Percentiles rank a stretch among this genome's conserved stretches.
Evolutionary conservation across 64 coral and sea anemone genomes (phyloP).

Genomic region (Stichodactyla helianthus): DNA sequence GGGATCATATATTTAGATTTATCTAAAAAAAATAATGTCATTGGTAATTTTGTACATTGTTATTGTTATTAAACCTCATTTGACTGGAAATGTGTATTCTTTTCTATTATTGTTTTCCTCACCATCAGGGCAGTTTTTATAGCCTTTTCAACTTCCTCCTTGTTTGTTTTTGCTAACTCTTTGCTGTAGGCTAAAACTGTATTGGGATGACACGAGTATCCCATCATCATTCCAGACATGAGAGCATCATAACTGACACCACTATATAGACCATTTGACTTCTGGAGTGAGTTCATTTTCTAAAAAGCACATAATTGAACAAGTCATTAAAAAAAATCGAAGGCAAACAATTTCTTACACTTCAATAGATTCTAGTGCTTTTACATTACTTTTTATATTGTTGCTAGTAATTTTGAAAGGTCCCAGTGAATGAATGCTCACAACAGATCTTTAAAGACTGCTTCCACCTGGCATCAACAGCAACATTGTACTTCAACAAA

Average conservation of each 20-base stretch:
- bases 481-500: too few species aligned
- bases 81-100: too few species aligned
- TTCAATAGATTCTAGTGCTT: too few species aligned
- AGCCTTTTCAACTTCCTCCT: background rate
- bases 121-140: background rate
- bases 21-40: too few species aligned
- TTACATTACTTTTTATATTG: too few species aligned
- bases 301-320: background rate
- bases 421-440: background rate
- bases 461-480: too few species aligned
- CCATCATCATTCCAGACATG: conserved; percentile 27
- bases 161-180: background rate
- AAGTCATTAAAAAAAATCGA: background rate
- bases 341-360: background rate
- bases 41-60: too few species aligned
- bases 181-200: conserved; percentile 15
- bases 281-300: conserved; percentile 34
- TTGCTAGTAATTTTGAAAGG: too few species aligned
- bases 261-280: conserved; percentile 19
- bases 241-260: conserved; percentile 22
- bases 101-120: too few species aligned
- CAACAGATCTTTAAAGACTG: too few species aligned
- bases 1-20: too few species aligned
- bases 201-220: conserved; percentile 19
- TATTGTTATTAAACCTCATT: too few species aligned